Percentiles rank a stretch among this genome's conserved stretches.
Conservation (phyloP, 2,888 invertebrate genomes). For the Lordiphosa fenestrarum region DNA sequence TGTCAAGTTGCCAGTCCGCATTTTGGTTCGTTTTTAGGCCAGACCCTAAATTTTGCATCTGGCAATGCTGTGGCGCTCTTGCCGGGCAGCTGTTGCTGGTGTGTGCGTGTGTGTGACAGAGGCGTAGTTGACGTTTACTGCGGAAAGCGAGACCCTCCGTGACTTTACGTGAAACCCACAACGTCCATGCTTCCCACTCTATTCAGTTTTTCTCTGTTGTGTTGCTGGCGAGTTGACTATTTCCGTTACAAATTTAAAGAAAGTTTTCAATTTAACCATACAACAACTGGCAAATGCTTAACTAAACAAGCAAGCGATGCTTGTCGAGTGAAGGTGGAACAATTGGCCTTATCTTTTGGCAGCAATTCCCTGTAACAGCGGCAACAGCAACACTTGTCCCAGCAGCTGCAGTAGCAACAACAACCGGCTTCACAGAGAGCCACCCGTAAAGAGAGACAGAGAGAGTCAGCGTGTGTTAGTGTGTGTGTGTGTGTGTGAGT, state of each 20-base stretch:
- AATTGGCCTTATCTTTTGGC: no score
- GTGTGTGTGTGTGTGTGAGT: no score
- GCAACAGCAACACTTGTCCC: no score
- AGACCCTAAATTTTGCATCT: slow-evolving; percentile 30
- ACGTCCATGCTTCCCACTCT: slow-evolving; percentile 31
- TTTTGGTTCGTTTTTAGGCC: slow-evolving; percentile 5
- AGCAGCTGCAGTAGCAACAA: no score
- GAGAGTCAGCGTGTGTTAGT: neutral
- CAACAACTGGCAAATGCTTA: no score
- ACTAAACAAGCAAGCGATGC: no score
- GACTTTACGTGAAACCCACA: neutral
- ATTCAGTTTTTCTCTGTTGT: slow-evolving; percentile 2
- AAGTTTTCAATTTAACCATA: neutral
- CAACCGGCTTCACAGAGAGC: neutral
- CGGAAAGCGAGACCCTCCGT: slow-evolving; percentile 19
- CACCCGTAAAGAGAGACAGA: neutral
- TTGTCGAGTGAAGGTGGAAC: no score
- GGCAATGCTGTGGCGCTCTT: slow-evolving; percentile 44
- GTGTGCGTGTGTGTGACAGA: slow-evolving; percentile 26
- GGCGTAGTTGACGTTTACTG: slow-evolving; percentile 14
- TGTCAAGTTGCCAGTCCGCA: slow-evolving; percentile 36
- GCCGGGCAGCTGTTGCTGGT: slow-evolving; percentile 15
- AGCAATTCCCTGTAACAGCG: no score
- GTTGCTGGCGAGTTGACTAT: neutral
- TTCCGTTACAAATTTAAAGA: neutral